Conservation (phyloP, 2,888 invertebrate species). For the Chydorus sphaericus region DNA sequence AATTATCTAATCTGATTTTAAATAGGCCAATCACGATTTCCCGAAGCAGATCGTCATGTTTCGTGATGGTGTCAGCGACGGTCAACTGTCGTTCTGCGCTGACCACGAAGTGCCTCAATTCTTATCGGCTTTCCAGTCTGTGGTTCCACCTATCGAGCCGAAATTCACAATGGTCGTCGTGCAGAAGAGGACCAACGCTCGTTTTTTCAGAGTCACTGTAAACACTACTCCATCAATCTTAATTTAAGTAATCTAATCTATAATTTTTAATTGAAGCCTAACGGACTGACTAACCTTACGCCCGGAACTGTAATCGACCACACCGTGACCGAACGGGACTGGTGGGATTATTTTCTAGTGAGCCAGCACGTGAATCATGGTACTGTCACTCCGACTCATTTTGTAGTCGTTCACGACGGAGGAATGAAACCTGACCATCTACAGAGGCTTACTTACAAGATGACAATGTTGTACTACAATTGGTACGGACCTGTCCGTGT, state of each 20-base stretch:
- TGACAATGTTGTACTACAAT: slow-evolving; percentile 88
- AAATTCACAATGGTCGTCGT: slow-evolving; percentile 65
- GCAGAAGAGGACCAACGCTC: slow-evolving; percentile 79
- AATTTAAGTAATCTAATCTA: too few species aligned
- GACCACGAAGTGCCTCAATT: slow-evolving; percentile 70
- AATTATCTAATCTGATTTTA: neutral
- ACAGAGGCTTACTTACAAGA: slow-evolving; percentile 70
- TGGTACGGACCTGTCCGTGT: slow-evolving; percentile 89
- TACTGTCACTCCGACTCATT: slow-evolving; percentile 83
- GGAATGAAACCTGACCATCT: slow-evolving; percentile 60
- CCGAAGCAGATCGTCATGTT: slow-evolving; percentile 74
- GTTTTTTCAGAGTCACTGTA: slow-evolving; percentile 44
- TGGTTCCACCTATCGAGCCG: slow-evolving; percentile 41
- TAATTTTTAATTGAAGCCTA: neutral
- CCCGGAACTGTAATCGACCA: slow-evolving; percentile 80
- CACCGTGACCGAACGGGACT: slow-evolving; percentile 53
- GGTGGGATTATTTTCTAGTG: slow-evolving; percentile 74
- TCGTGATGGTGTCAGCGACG: slow-evolving; percentile 88
- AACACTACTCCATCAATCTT: slow-evolving; percentile 8
- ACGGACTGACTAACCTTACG: slow-evolving; percentile 43
- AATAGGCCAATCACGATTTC: slow-evolving; percentile 42
- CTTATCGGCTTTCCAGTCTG: slow-evolving; percentile 33
- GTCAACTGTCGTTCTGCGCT: slow-evolving; percentile 51
- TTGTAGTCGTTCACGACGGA: slow-evolving; percentile 61
- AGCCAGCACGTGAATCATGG: slow-evolving; percentile 72